phyloP scores from a whole-genome alignment of 2,797 vertebrate species.

The Psittacula echo region DNA sequence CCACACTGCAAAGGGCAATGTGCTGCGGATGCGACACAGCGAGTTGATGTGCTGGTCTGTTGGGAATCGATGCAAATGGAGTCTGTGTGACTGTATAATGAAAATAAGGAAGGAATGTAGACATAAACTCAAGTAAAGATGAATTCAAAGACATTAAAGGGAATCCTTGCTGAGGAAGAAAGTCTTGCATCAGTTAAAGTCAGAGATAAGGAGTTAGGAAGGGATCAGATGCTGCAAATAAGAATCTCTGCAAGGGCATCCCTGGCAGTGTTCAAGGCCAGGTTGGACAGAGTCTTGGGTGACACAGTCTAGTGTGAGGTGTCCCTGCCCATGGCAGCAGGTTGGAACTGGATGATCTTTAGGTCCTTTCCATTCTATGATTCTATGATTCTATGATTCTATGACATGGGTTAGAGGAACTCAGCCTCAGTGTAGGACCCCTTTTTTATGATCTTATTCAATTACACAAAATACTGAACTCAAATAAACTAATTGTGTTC shows the following conservation, averaged over 20 bases:
- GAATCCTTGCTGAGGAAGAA: not conserved
- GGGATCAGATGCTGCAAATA: not conserved
- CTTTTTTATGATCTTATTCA: not conserved
- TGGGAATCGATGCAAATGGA: not conserved
- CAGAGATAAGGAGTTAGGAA: not conserved
- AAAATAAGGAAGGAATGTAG: not conserved
- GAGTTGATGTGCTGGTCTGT: not conserved
- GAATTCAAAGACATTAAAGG: not conserved
- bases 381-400: not conserved
- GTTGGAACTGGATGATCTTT: not conserved
- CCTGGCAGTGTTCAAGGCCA: accelerated
- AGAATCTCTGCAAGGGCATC: not conserved
- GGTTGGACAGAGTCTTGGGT: not conserved
- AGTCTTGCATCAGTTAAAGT: not conserved
- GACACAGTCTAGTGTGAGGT: not conserved
- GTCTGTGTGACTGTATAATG: not conserved
- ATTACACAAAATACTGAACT: not conserved
- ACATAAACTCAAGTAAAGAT: not conserved
- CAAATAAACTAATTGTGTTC: not conserved
- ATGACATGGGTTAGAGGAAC: not conserved
- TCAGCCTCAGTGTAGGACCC: not conserved
- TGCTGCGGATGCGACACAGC: accelerated
- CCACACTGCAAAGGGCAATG: accelerated
- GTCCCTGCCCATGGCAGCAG: not conserved
- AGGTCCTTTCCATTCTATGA: not conserved